Evolutionary conservation across 2,113 vertebrate genomes (phyloP).

Genomic region (Campylorhamphus procurvoides): DNA sequence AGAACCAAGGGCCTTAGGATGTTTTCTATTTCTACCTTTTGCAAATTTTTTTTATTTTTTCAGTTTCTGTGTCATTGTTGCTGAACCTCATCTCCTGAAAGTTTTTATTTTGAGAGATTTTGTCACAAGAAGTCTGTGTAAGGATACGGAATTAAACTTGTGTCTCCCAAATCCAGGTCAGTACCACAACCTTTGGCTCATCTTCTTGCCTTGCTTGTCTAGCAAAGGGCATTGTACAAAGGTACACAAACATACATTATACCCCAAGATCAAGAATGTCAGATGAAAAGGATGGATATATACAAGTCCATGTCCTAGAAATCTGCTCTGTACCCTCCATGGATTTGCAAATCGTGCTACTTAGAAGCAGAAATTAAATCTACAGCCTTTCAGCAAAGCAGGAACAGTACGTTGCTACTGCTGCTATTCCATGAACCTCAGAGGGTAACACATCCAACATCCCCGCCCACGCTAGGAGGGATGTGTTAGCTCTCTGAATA

Average conservation of each 20-base stretch:
- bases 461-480: neutral
- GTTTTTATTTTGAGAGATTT: neutral
- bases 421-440: neutral
- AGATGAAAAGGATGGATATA: slow-evolving; percentile 8
- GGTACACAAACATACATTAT: slow-evolving; percentile 13
- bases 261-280: neutral
- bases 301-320: slow-evolving; percentile 7
- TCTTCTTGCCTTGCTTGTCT: neutral
- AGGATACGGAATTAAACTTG: neutral
- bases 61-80: neutral
- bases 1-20: neutral
- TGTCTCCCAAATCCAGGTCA: slow-evolving; percentile 24
- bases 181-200: slow-evolving; percentile 24
- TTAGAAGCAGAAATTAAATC: slow-evolving; percentile 41
- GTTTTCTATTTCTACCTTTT: slow-evolving; percentile 19
- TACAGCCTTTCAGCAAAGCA: slow-evolving; percentile 6
- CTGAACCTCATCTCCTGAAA: slow-evolving; percentile 1
- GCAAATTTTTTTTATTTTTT: neutral
- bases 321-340: neutral
- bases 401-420: neutral
- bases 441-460: slow-evolving; percentile 9
- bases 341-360: slow-evolving; percentile 47
- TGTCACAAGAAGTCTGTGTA: neutral
- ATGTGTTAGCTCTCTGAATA: slow-evolving; percentile 2
- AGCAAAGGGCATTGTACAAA: slow-evolving; percentile 6